Conservation (phyloP, 2,888 invertebrate species). For the Drosophila meridiana region DNA sequence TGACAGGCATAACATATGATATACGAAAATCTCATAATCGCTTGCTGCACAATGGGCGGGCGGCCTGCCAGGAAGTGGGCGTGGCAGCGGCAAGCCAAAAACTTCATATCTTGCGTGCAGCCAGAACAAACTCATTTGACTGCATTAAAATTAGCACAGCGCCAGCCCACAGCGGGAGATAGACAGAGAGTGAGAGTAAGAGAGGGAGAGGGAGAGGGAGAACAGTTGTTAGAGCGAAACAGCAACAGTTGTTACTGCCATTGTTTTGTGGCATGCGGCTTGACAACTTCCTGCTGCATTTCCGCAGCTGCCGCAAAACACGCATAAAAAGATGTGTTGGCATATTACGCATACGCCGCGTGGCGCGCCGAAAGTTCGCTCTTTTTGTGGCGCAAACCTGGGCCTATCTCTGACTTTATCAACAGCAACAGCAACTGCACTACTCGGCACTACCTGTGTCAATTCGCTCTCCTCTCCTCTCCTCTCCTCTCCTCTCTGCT, state of each 20-base stretch:
- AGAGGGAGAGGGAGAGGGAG: not conserved
- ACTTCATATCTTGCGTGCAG: conserved; percentile 60
- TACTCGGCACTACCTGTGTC: conserved; percentile 4
- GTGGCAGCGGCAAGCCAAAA: conserved; percentile 33
- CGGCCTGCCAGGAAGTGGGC: not conserved
- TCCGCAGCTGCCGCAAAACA: conserved; percentile 31
- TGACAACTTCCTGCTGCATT: conserved; percentile 60
- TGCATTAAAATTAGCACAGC: conserved; percentile 60
- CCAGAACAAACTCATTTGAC: conserved; percentile 63
- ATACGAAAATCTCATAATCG: conserved; percentile 69
- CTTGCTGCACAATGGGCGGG: conserved; percentile 49
- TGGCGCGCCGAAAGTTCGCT: conserved; percentile 29
- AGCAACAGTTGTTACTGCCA: conserved; percentile 15
- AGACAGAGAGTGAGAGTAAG: not conserved
- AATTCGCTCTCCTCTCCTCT: not conserved
- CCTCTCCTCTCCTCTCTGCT: conserved; percentile 1
- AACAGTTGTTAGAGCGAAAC: not conserved
- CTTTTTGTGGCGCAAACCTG: conserved; percentile 10
- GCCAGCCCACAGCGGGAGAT: not conserved
- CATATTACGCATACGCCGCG: conserved; percentile 54
- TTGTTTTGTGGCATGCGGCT: conserved; percentile 17
- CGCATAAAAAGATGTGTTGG: conserved; percentile 12
- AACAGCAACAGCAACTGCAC: conserved; percentile 28
- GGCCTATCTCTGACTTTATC: conserved; percentile 50
- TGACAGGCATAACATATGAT: conserved; percentile 55